Evolutionary conservation across 2,888 invertebrate genomes (phyloP), one percentile per base, ranked within the genome.

Genomic region (Cosmia trapezina): DNA sequence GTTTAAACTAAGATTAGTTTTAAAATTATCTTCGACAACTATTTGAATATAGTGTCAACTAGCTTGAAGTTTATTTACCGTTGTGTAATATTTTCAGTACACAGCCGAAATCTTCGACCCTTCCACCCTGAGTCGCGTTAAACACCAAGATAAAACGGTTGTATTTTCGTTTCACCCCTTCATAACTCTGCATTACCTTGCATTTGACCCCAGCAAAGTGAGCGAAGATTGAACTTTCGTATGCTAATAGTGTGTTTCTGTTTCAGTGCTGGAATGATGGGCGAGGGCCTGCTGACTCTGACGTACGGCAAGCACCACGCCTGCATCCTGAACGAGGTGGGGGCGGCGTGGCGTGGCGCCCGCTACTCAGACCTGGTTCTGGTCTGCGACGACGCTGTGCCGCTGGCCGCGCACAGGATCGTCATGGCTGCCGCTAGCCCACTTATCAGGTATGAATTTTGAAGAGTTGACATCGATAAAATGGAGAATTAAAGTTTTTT

Each of bases 281-380:
- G 97, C 94, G 97, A 97, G 95, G 97, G 97, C 91, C 97, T 98
- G 97, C 97, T 98, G 96, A 98, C 98, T 93, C 97, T 98, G 96
- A 98, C 98, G 96, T 98, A 98, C 96, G 98, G 98, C 97, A 98
- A 98, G 97, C 98, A 98, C 97, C 98, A 98, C 97, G 98, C 98
- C 96, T 98, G 98, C 96, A 98, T 98, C 97, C 97, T 98, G 95
- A 98, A 98, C 95, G 98, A 98, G 97, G 98, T 98, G 93, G 98
- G 98, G 92, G 98, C 98, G 92, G 98, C 98, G 97, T 98, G 98
- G 96, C 97, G 97, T 89, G 98, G 98, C 86, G 98, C 98, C 93
- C 97, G 98, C 94, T 98, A 98, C 95, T 98, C 98, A 78, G 98
- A 98, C 96, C 97, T 98, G 95, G 97, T 98, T 91, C 97, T 98